These are phyloP conservation scores for Bubo blakistoni DNA, from an alignment of 2,113 vertebrate genomes.

Conservation along the genomic window DNA sequence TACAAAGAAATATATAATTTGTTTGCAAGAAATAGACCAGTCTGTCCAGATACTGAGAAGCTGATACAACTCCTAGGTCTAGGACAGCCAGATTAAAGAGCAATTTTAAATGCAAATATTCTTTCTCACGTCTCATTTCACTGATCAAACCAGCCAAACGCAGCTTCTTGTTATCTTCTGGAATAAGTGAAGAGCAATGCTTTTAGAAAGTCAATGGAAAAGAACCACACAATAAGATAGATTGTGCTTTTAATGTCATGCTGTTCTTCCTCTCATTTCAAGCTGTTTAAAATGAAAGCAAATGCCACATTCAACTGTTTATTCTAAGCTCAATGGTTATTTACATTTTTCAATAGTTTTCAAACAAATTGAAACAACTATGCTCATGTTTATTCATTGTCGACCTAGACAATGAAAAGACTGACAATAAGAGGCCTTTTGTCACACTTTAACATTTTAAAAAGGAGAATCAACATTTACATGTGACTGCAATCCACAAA, in stretches of 20 bases:
- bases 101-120: slow-evolving; percentile 33
- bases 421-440: background rate
- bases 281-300: slow-evolving; percentile 23
- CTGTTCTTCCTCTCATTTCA: slow-evolving; percentile 6
- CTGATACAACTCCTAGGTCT: background rate
- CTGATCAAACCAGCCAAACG: background rate
- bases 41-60: background rate
- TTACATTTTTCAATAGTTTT: slow-evolving; percentile 37
- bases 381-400: background rate
- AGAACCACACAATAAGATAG: background rate
- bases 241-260: slow-evolving; percentile 14
- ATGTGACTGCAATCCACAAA: background rate
- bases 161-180: background rate
- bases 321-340: slow-evolving; percentile 2
- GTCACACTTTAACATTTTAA: background rate
- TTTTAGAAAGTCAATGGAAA: background rate
- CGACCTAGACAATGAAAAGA: background rate
- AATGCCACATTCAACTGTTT: slow-evolving; percentile 6
- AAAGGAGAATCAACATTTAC: background rate
- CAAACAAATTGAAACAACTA: background rate
- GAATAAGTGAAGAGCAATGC: background rate
- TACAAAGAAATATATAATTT: background rate
- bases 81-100: slow-evolving; percentile 3
- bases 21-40: background rate
- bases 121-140: background rate